Conservation (phyloP, 1,140 invertebrate genomes). For the Nephila pilipes region DNA sequence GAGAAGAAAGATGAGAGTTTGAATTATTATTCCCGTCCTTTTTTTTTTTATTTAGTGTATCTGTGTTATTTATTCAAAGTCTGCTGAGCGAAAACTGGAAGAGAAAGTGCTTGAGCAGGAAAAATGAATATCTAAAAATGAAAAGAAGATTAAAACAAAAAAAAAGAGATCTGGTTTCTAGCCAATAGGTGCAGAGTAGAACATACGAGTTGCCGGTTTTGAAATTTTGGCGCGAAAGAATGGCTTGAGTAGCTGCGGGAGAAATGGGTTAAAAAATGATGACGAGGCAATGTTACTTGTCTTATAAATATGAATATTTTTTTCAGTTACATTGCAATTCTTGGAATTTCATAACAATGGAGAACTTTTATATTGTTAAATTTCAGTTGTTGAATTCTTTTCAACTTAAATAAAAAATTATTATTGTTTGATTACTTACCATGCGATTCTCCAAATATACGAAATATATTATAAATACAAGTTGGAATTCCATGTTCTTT, state of each 20-base stretch:
- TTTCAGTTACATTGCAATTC: too few species aligned
- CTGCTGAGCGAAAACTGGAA: not conserved
- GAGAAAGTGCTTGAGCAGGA: slow-evolving; percentile 24
- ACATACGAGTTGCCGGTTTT: not conserved
- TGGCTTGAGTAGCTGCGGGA: not conserved
- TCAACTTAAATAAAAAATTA: too few species aligned
- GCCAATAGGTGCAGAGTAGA: not conserved
- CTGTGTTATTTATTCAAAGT: slow-evolving; percentile 16
- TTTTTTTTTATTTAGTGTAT: not conserved
- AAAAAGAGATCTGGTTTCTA: not conserved
- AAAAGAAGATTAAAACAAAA: not conserved
- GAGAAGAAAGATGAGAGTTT: slow-evolving; percentile 2
- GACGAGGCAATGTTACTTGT: too few species aligned
- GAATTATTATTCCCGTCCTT: not conserved
- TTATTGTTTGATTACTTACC: too few species aligned
- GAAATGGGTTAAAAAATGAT: not conserved
- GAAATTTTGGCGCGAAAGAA: slow-evolving; percentile 9
- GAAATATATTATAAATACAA: too few species aligned
- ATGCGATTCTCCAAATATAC: too few species aligned
- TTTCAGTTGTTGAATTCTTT: too few species aligned
- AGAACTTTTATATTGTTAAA: too few species aligned
- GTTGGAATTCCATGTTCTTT: too few species aligned
- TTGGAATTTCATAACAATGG: too few species aligned
- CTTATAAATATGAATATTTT: too few species aligned
- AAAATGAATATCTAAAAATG: not conserved